Evolutionary conservation across 2,797 vertebrate species (phyloP), one percentile per base, ranked within the genome.

Genomic region (Apogon talboti): DNA sequence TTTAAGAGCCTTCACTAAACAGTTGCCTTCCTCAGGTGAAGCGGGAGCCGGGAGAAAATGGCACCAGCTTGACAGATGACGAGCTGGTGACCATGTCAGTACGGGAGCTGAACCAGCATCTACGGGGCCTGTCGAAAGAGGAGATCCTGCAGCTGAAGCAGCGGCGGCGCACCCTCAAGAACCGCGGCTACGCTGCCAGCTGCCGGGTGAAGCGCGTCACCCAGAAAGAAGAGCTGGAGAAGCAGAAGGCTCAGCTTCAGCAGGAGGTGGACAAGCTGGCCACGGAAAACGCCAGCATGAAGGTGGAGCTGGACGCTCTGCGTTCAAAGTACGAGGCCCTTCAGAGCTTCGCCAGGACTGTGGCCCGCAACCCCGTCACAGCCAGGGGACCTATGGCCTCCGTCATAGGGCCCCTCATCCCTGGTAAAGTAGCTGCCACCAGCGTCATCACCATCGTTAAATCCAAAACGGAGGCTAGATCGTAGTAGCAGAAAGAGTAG

Each of bases 371-470:
- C 88, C 98, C 98, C 0, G 93, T 97, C 89, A 92, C 96, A 0
- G 93, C 92, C 2, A 91, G 96, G 79, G 96, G 95, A 11, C 95
- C 96, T 11, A 94, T 96, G 77, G 71, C 94, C 43, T 92, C 96
- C 2, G 94, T 96, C 84, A 95, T 97, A 85, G 95, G 96, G 66
- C 96, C 97, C 52, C 93, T 97, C 3, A 87, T 98, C 71, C 96
- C 96, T 3, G 97, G 96, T 90, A 98, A 99, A 92, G 96, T 97
- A 82, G 98, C 94, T n/a, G 95, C 97, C 83, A 99, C 98, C 83
- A 99, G 98, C 75, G 98, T 99, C 93, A 99, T 99, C 93, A 99
- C 98, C 59, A 99, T 99, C 92, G 95, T 99, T 88, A 99, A 99
- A 94, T 98, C 98, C 89, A 99, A 98, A 95, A 95, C 96, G 69